Evolutionary conservation across 1,140 invertebrate species (phyloP).

Genomic region (Plutomurus gul): DNA sequence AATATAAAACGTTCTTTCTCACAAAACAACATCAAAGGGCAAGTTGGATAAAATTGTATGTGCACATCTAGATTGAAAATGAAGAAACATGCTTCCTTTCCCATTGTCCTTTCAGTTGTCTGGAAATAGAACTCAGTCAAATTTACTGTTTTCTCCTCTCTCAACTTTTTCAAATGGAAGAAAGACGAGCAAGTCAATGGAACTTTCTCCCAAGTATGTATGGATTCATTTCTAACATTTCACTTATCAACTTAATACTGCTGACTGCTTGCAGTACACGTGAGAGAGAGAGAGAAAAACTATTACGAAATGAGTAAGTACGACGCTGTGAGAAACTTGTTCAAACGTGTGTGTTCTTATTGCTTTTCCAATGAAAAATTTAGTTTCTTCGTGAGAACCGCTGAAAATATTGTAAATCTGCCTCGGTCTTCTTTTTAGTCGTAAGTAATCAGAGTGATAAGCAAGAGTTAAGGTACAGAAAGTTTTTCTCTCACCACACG

Average conservation of each 20-base stretch:
- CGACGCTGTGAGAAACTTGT: not conserved
- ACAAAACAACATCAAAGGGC: not conserved
- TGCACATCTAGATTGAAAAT: not conserved
- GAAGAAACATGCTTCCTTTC: not conserved
- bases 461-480: too few relatives aligned
- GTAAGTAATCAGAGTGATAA: too few relatives aligned
- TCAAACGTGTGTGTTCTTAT: too few relatives aligned
- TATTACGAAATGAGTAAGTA: not conserved
- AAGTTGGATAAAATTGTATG: not conserved
- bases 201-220: not conserved
- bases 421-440: too few relatives aligned
- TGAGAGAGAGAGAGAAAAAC: too few relatives aligned
- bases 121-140: not conserved
- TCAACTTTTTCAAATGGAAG: not conserved
- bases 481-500: too few relatives aligned
- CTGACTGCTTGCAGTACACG: not conserved
- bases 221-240: not conserved
- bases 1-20: conserved; percentile 12
- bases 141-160: not conserved
- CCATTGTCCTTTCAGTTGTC: not conserved
- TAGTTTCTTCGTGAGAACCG: too few relatives aligned
- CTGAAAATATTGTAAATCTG: too few relatives aligned
- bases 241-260: not conserved
- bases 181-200: not conserved
- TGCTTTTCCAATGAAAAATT: too few relatives aligned